Percentiles rank a stretch among this genome's conserved stretches.
phyloP scores from a whole-genome alignment of 2,797 vertebrate genomes.

The Ptychadena robeensis region DNA sequence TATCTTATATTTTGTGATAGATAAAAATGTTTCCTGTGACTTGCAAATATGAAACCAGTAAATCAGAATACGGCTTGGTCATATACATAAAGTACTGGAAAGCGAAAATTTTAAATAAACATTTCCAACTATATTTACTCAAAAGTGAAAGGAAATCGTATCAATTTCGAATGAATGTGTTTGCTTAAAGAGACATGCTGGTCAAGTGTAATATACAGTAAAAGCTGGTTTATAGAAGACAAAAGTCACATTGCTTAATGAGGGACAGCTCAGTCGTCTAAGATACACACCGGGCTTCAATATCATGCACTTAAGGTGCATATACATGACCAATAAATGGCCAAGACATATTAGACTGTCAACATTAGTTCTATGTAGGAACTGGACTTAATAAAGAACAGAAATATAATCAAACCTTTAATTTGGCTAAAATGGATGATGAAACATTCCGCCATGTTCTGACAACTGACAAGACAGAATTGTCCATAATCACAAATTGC shows the following conservation, averaged over 20 bases:
- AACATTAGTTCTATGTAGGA: neutral
- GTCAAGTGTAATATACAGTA: neutral
- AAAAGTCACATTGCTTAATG: constrained; percentile 12
- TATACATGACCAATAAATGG: no score
- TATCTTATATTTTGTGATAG: neutral
- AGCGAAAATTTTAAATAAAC: neutral
- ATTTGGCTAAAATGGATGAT: no score
- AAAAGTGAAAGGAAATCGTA: constrained; percentile 15
- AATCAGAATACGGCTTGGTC: neutral
- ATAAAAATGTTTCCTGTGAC: neutral
- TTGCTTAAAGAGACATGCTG: constrained; percentile 10
- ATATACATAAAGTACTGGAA: constrained; percentile 4
- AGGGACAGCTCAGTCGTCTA: neutral
- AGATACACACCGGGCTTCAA: neutral
- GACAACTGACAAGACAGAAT: no score
- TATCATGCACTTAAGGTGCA: neutral
- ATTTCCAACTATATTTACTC: neutral
- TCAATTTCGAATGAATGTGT: constrained; percentile 17
- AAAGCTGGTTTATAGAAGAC: neutral
- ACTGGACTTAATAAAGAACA: no score
- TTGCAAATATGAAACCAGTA: neutral
- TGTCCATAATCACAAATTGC: no score
- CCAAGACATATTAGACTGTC: neutral
- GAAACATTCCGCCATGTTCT: no score
- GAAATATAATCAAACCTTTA: no score